Percentiles rank a stretch among this genome's conserved stretches.
These are phyloP conservation scores for Bhutanitis thaidina DNA, from an alignment of 2,888 invertebrate species.

Conservation along the genomic window DNA sequence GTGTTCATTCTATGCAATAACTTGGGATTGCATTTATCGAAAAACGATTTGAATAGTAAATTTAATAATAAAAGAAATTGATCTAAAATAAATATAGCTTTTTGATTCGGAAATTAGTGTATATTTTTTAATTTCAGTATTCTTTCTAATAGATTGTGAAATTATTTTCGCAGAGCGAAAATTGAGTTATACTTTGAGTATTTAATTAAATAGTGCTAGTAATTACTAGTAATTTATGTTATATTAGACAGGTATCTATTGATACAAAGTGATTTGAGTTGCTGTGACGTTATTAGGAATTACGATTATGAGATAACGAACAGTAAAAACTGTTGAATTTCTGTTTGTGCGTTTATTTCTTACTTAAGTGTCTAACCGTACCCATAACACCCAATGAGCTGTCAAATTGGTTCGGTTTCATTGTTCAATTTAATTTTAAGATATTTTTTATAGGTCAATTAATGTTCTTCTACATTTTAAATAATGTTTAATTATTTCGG, in stretches of 20 bases:
- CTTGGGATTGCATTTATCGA: conserved; percentile 12
- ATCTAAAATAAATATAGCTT: conserved; percentile 10
- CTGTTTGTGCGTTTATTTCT: conserved; percentile 18
- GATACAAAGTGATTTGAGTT: conserved; percentile 72
- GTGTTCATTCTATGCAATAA: too few relatives aligned
- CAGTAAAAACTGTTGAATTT: conserved; percentile 29
- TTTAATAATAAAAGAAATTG: neutral
- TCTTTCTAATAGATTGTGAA: conserved; percentile 44
- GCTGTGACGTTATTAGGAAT: conserved; percentile 58
- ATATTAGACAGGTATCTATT: conserved; percentile 48
- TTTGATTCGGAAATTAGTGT: conserved; percentile 28
- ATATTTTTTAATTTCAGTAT: conserved; percentile 36
- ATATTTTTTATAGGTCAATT: conserved; percentile 42
- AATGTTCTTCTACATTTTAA: conserved; percentile 28
- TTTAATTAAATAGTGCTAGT: conserved; percentile 20
- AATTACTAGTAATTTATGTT: conserved; percentile 37
- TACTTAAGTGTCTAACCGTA: conserved; percentile 12
- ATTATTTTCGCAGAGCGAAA: conserved; percentile 65
- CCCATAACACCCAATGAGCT: conserved; percentile 13
- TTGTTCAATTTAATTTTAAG: conserved; percentile 33
- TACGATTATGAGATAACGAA: conserved; percentile 30
- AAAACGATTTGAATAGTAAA: conserved; percentile 10
- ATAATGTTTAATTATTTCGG: conserved; percentile 36
- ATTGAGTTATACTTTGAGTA: conserved; percentile 43
- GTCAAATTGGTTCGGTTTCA: conserved; percentile 19